phyloP scores from a whole-genome alignment of 2,888 invertebrate species.

The Corythucha ciliata region DNA sequence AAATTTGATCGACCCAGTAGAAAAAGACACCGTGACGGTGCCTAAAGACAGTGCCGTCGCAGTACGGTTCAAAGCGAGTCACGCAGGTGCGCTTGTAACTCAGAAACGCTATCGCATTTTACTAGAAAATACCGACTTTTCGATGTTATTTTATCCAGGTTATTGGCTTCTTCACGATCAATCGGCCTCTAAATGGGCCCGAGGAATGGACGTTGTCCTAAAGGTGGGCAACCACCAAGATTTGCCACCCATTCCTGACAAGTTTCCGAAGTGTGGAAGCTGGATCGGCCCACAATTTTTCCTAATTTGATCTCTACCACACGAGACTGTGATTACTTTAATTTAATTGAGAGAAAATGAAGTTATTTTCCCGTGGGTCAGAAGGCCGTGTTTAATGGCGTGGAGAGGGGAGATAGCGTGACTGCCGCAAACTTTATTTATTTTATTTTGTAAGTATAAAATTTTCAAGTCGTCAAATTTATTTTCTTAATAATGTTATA shows the following conservation, averaged over 20 bases:
- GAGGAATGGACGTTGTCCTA: constrained; percentile 63
- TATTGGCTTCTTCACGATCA: constrained; percentile 75
- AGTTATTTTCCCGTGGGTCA: no score
- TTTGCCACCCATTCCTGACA: constrained; percentile 56
- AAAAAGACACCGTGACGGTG: constrained; percentile 65
- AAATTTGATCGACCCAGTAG: constrained; percentile 52
- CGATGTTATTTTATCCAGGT: constrained; percentile 43
- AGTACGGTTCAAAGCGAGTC: constrained; percentile 62
- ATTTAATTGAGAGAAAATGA: no score
- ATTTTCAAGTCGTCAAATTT: no score
- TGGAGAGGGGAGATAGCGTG: no score
- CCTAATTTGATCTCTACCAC: constrained; percentile 49
- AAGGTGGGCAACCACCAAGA: constrained; percentile 60
- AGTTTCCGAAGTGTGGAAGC: constrained; percentile 70
- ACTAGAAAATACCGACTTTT: not conserved
- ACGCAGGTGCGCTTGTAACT: constrained; percentile 20
- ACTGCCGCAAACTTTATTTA: no score
- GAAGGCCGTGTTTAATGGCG: no score
- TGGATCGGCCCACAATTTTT: constrained; percentile 68
- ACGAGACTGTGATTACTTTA: no score
- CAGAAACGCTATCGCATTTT: not conserved
- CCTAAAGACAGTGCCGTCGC: constrained; percentile 61
- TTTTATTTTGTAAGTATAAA: no score
- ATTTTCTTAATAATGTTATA: no score
- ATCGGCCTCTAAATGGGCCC: constrained; percentile 60